phyloP scores from a whole-genome alignment of 2,797 vertebrate species.

The Malacoctenus gilli region DNA sequence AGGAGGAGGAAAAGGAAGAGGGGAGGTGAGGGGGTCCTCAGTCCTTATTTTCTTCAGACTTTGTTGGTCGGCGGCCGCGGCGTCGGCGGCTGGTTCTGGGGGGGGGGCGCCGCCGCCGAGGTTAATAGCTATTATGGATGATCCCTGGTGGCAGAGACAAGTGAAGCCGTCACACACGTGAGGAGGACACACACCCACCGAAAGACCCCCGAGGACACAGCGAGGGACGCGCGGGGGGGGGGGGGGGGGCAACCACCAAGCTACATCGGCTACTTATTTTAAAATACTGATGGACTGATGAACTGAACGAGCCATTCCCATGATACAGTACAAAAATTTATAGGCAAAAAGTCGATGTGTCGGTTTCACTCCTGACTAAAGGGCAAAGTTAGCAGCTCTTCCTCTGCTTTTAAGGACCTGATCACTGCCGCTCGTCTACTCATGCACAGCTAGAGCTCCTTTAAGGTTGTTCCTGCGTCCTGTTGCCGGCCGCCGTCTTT shows the following conservation, averaged over 20 bases:
- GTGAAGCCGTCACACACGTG: constrained; percentile 79
- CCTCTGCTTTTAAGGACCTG: constrained; percentile 41
- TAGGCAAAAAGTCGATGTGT: constrained; percentile 78
- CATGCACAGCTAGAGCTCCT: constrained; percentile 75
- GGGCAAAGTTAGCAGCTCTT: constrained; percentile 56
- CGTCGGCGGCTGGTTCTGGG: constrained; percentile 23
- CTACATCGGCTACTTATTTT: constrained; percentile 84
- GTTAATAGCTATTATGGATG: constrained; percentile 94
- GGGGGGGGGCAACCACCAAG: constrained; percentile 51
- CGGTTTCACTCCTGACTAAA: constrained; percentile 48
- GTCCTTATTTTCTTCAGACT: constrained; percentile 38
- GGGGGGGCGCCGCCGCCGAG: constrained; percentile 67
- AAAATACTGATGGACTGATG: constrained; percentile 78
- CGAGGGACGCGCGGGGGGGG: constrained; percentile 41
- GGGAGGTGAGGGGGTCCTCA: constrained; percentile 17
- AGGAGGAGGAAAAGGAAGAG: neutral
- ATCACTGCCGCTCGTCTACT: constrained; percentile 56
- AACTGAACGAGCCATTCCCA: constrained; percentile 82
- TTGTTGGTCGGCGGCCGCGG: constrained; percentile 8
- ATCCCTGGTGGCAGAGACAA: constrained; percentile 98
- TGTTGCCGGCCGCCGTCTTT: constrained; percentile 88
- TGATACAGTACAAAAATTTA: constrained; percentile 83
- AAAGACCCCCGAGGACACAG: constrained; percentile 44
- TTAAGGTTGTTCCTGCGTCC: constrained; percentile 94
- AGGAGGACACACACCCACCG: constrained; percentile 59